Evolutionary conservation across 2,797 vertebrate genomes (phyloP), one percentile per base, ranked within the genome.

Genomic region (Holocentrus rufus): DNA sequence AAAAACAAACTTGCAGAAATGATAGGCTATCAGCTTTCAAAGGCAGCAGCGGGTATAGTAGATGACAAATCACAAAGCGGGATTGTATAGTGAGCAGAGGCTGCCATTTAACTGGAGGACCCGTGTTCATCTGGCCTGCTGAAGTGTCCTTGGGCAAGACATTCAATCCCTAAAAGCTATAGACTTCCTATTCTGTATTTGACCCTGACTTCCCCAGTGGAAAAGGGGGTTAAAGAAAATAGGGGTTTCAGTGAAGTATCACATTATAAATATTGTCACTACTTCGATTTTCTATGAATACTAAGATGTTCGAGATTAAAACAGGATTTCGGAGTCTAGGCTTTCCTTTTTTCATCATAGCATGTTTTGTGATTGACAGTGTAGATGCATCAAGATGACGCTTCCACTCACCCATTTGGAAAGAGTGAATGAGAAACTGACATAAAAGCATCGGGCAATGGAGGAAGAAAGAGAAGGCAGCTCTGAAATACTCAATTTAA

Each of bases 41-140:
- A 23, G 55, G 62, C 77, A 2, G 59, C 10, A 59, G 63, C 63
- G 70, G 69, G 55, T 53, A 20, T 4, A 1, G 61, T 44, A 23
- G 68, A 42, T 53, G 69, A 76, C 68, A 58, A 44, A 56, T 73
- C 59, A 60, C 63, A 56, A 23, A 67, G 78, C 57, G 30, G 53
- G 53, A 0, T 22, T 54, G 39, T 0, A 14, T 34, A 42, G 34
- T 18, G 36, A 42, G 30, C 18, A 49, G 46, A n/a, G 46, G 18
- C 11, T 11, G 39, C 39, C 36, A 11, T 42, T 42, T 42, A 42
- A 42, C 39, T 13, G 39, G 39, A 42, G 39, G 39, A 42, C 39
- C 39, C 3, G 13, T 11, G 10, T 14, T 42, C 13, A 14, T 13
- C 1, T 14, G 11, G 4, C 39, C 39, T 42, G 39, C 11, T 14